phyloP scores from a whole-genome alignment of 2,888 invertebrate genomes.

The Alviniconcha strummeri region DNA sequence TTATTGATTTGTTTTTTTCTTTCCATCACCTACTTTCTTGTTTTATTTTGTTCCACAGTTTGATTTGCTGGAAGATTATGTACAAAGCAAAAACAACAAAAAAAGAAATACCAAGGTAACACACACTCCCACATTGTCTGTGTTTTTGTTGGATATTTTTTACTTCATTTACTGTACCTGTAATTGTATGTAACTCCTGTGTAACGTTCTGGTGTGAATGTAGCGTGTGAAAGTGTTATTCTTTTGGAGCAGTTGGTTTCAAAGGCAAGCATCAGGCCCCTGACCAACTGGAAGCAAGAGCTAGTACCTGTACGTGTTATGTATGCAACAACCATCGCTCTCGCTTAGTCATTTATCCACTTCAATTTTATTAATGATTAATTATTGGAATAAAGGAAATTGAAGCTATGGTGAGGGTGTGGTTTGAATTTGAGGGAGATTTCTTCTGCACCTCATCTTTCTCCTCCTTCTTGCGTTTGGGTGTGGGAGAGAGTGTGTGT shows the following conservation, averaged over 20 bases:
- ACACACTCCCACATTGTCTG: no score
- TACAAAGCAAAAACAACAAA: neutral
- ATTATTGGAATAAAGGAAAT: constrained; percentile 21
- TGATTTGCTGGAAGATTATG: constrained; percentile 3
- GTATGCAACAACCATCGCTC: constrained; percentile 15
- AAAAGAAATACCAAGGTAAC: no score
- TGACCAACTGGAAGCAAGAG: neutral
- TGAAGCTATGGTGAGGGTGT: neutral
- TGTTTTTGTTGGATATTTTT: no score
- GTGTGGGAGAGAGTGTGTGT: neutral
- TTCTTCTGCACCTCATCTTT: no score
- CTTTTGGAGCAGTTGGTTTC: neutral
- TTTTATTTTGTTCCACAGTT: constrained; percentile 14
- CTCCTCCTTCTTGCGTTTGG: neutral
- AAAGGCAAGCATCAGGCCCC: neutral
- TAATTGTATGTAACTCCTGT: no score
- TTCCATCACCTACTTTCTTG: neutral
- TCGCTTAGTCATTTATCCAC: constrained; percentile 22
- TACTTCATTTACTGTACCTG: no score
- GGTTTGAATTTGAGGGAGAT: no score
- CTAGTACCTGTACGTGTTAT: constrained; percentile 24
- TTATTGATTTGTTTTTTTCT: constrained; percentile 2
- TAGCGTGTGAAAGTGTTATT: neutral
- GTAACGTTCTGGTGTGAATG: neutral
- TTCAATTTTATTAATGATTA: constrained; percentile 28